phyloP scores from a whole-genome alignment of 2,797 vertebrate species.

The Labeo calbasu region DNA sequence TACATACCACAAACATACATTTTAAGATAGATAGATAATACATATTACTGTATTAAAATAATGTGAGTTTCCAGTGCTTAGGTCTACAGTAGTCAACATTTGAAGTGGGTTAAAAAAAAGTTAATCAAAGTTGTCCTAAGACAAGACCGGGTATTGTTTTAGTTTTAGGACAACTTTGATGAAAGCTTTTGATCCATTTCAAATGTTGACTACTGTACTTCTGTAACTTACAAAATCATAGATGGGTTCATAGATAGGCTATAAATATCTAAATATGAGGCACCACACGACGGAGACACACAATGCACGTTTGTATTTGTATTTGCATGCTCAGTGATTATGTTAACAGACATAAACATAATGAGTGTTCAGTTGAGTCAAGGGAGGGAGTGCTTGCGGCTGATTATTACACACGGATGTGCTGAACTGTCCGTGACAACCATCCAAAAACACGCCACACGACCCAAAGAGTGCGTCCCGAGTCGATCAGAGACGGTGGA shows the following conservation, averaged over 20 bases:
- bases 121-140: no score
- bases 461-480: not conserved
- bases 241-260: not conserved
- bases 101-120: no score
- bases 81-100: no score
- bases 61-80: not conserved
- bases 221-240: not conserved
- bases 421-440: constrained; percentile 17
- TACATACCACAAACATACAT: no score
- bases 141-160: no score
- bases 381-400: constrained; percentile 18
- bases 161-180: no score
- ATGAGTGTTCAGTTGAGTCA: not conserved
- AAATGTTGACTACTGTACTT: no score
- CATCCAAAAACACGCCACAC: constrained; percentile 1
- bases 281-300: not conserved
- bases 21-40: not conserved
- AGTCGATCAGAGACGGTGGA: not conserved
- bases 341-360: not conserved
- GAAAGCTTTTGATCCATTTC: no score
- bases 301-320: not conserved
- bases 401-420: constrained; percentile 38
- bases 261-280: no score
- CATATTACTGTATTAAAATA: not conserved
- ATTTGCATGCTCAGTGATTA: not conserved